A percentile compares a stretch with the other conserved stretches of the same genome.
Conservation (phyloP, 2,888 invertebrate genomes). For the Microplitis deprimator region DNA sequence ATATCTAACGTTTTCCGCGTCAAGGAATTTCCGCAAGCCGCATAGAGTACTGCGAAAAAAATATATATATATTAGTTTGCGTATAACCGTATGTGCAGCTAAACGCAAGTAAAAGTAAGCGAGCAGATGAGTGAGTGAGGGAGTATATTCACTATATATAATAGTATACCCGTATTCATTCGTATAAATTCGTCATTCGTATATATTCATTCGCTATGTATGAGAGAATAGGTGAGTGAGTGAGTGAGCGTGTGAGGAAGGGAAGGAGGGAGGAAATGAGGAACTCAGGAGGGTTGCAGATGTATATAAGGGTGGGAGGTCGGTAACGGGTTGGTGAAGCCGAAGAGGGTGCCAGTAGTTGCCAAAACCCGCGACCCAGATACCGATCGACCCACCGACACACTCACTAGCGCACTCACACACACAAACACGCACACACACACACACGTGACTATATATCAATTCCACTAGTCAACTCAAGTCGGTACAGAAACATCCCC, state of each 20-base stretch:
- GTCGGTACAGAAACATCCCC: no score
- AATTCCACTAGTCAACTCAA: neutral
- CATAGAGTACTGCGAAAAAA: neutral
- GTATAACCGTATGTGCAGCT: conserved; percentile 14
- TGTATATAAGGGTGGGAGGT: conserved; percentile 22
- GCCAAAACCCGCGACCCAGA: conserved; percentile 72
- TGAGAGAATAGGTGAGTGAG: neutral
- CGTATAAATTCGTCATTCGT: neutral
- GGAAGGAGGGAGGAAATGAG: conserved; percentile 34
- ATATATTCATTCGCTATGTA: neutral
- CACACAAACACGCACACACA: no score
- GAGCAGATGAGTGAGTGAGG: neutral
- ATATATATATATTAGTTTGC: conserved; percentile 9
- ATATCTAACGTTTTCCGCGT: conserved; percentile 19
- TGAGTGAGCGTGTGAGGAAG: conserved; percentile 26
- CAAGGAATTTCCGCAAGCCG: conserved; percentile 2
- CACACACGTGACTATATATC: neutral
- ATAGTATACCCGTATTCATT: neutral
- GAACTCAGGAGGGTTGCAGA: conserved; percentile 21
- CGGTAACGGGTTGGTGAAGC: conserved; percentile 44
- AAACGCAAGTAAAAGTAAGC: neutral
- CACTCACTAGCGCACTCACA: conserved; percentile 47
- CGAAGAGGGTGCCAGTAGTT: conserved; percentile 56
- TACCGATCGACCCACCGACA: conserved; percentile 71
- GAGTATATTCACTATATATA: neutral